phyloP scores from a whole-genome alignment of 2,888 invertebrate species.

The Rhingia rostrata region DNA sequence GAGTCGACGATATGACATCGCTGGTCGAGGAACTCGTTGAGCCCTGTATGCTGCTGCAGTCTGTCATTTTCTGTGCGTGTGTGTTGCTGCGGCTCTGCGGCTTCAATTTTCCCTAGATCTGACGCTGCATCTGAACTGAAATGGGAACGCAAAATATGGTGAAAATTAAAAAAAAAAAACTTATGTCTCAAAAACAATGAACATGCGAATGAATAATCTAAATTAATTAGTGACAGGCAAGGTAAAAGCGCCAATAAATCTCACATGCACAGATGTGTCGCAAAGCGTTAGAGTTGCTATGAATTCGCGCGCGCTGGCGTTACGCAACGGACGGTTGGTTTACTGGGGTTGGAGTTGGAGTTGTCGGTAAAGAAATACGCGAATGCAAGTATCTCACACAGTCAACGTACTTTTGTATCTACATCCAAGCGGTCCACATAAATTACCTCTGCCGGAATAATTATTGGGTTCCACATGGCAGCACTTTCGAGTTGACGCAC shows the following conservation, averaged over 20 bases:
- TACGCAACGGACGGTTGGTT: slow-evolving; percentile 56
- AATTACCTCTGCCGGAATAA: slow-evolving; percentile 66
- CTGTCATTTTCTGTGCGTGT: slow-evolving; percentile 76
- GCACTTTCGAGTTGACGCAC: slow-evolving; percentile 56
- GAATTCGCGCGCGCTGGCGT: slow-evolving; percentile 34
- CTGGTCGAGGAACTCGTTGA: slow-evolving; percentile 82
- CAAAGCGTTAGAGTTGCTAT: slow-evolving; percentile 54
- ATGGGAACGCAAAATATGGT: slow-evolving; percentile 15
- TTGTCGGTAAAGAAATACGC: slow-evolving; percentile 47
- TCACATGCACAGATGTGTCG: slow-evolving; percentile 63
- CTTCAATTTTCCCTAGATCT: slow-evolving; percentile 18
- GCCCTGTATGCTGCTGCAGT: slow-evolving; percentile 82
- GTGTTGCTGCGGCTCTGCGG: neutral
- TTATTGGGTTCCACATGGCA: slow-evolving; percentile 66
- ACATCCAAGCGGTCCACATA: slow-evolving; percentile 46
- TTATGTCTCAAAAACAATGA: slow-evolving; percentile 19
- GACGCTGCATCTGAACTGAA: slow-evolving; percentile 56
- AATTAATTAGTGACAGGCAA: slow-evolving; percentile 65
- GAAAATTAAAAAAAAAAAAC: slow-evolving; percentile 17
- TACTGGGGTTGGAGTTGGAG: slow-evolving; percentile 43
- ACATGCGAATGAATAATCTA: slow-evolving; percentile 60
- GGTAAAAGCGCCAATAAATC: slow-evolving; percentile 62
- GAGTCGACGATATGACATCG: slow-evolving; percentile 81
- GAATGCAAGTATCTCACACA: slow-evolving; percentile 45
- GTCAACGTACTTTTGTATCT: slow-evolving; percentile 16